These are phyloP conservation scores for Zeus faber DNA, from an alignment of 2,113 vertebrate species.

Conservation along the genomic window DNA sequence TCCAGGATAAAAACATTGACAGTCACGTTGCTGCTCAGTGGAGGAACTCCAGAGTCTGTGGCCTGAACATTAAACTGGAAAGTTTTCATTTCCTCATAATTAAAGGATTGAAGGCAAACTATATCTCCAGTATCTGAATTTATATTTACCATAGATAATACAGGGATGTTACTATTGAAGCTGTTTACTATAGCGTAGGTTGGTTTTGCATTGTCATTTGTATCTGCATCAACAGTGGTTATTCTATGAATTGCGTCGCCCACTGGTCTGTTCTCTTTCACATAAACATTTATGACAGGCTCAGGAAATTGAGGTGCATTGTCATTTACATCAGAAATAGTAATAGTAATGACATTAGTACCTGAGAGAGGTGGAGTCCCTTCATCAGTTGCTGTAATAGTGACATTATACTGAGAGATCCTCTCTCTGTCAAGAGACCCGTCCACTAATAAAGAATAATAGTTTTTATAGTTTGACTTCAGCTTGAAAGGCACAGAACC, in stretches of 20 bases:
- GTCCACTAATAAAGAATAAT: conserved; percentile 79
- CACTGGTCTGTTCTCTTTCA: conserved; percentile 77
- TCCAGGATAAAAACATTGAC: neutral
- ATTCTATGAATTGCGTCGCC: conserved; percentile 64
- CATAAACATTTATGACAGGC: conserved; percentile 60
- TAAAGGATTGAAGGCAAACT: conserved; percentile 73
- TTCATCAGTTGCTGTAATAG: conserved; percentile 75
- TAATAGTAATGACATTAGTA: conserved; percentile 61
- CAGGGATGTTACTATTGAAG: conserved; percentile 49
- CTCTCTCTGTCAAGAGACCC: conserved; percentile 78
- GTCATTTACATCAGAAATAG: conserved; percentile 85
- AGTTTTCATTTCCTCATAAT: conserved; percentile 76
- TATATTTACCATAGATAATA: conserved; percentile 72
- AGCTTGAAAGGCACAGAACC: conserved; percentile 77
- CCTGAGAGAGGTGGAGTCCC: conserved; percentile 77
- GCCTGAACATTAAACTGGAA: conserved; percentile 65
- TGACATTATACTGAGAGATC: conserved; percentile 72
- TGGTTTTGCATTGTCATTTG: conserved; percentile 71
- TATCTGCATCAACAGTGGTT: conserved; percentile 75
- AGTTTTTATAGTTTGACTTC: conserved; percentile 78
- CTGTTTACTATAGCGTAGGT: conserved; percentile 73
- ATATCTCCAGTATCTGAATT: conserved; percentile 40
- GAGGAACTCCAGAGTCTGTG: neutral
- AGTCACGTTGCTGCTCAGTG: neutral
- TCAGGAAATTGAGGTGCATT: conserved; percentile 78